phyloP scores from a whole-genome alignment of 2,113 vertebrate genomes.

The Micronycteris hirsuta region DNA sequence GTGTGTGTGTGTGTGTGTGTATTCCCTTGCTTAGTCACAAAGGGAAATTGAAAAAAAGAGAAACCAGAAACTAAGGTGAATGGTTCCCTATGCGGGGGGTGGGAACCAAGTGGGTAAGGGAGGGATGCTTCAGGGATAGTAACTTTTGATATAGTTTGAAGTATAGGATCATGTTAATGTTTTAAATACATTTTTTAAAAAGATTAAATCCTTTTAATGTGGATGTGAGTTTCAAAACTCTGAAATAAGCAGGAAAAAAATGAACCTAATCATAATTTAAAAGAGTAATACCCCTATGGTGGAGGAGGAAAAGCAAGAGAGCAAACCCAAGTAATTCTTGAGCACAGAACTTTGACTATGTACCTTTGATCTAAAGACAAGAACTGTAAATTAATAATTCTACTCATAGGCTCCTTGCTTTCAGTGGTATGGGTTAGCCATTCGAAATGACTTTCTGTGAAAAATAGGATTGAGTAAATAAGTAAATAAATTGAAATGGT shows the following conservation, averaged over 20 bases:
- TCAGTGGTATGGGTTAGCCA: background rate
- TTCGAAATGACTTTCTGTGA: conserved; percentile 24
- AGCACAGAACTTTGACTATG: background rate
- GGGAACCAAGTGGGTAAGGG: background rate
- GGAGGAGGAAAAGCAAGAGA: background rate
- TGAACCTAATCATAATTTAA: background rate
- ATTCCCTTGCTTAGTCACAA: background rate
- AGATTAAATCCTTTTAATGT: background rate
- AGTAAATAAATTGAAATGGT: conserved; percentile 6
- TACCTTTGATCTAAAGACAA: background rate
- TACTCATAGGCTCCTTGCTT: background rate
- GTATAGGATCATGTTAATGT: background rate
- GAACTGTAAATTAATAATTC: background rate
- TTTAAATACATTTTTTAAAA: background rate
- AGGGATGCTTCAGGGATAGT: background rate
- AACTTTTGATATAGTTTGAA: background rate
- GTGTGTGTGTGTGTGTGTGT: background rate
- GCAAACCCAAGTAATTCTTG: background rate
- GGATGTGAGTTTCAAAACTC: background rate
- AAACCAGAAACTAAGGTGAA: background rate
- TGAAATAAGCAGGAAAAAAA: background rate
- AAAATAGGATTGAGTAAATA: background rate
- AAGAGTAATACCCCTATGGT: background rate
- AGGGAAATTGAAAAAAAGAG: background rate
- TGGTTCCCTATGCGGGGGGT: background rate